Evolutionary conservation across 2,888 invertebrate species (phyloP), one percentile per base, ranked within the genome.

Genomic region (Trissoscelio sp.): DNA sequence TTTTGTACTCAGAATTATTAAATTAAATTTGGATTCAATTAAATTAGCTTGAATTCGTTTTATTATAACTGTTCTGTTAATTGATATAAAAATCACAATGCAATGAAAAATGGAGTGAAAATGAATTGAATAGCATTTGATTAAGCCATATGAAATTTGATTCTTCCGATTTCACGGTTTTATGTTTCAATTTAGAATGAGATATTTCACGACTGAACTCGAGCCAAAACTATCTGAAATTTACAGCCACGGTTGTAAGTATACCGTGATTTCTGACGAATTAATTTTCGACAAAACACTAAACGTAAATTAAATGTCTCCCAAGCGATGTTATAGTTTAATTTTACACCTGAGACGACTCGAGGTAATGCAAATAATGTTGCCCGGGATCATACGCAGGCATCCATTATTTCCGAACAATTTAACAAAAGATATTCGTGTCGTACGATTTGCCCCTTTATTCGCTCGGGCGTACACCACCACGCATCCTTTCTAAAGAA

Each of bases 401-500:
- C 11, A 48, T 34, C 5, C 4, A 48, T 64, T 48, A 58, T 48
- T 44, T 48, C n/a, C 46, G 11, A 31, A 64, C 64, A 51, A 39
- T 53, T 51, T 42, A 53, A 67, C 18, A 42, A 18, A 62, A 53
- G 51, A 62, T 44, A 62, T 22, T 51, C 31, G 46, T 12, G 11
- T 18, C 48, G 14, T 5, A 7, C 5, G 12, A 28, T 53, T 51
- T 58, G n/a, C n/a, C 20, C 37, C 42, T 73, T 53, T 62, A 28
- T 42, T 51, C 11, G 20, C 5, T 51, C 31, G 6, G 48, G 9
- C 16, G 18, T 44, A 20, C 28, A 60, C n/a, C 9, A 4, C 0
- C 39, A 37, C 48, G 51, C 51, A 60, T 48, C 34, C 37, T 53
- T 51, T 51, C 42, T 28, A 24, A 57, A 77, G 75, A 67, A 57